Base-by-base conservation (phyloP, 30 jellyfish, hydroid and myxozoan species). In the Aurelia aurita complex sp. Pacific region DNA sequence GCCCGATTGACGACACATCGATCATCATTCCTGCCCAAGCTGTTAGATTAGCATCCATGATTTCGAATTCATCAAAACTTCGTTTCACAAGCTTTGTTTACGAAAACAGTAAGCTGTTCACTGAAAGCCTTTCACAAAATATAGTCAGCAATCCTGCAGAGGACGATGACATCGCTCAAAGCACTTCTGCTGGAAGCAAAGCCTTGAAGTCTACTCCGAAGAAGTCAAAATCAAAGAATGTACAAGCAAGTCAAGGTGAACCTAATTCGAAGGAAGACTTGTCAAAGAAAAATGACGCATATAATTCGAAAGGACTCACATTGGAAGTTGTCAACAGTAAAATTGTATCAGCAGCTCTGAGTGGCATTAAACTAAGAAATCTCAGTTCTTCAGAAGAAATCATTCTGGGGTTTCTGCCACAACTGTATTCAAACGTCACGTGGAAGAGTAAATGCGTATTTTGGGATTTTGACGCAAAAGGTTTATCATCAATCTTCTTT, bases 71-170 rank as follows among this genome's bases (percentile, higher is more conserved):
- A 5, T 8, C 33, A 12, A 16, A 36, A 32, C 64, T 76, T 43
- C 87, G 87, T 35, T 11, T 76, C n/a, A 55, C 87, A 2, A 76
- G 87, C 53, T 61, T 76, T 40, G 64, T 53, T 59, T 76, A 18
- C 40, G 51, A 61, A 16, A 76, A 76, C 33, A 34, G 73, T 12
- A 76, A 57, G 57, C 71, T 76, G 5, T 76, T 76, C 33, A 5
- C 38, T 42, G 2, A 46, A 0, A 59, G 54, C 40, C 57, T 46
- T 46, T 46, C 57, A 46, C 52, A 40, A 40, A 46, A 46, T 0
- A 7, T 46, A 5, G 2, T 6, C 1, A 46, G 2, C 6, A 7
- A 46, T 0, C 14, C 15, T 13, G 8, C 0, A 46, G 8, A 46
- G 57, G 8, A 46, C 57, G 57, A 46, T 7, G 14, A 46, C 11